Percentiles rank a stretch among this genome's conserved stretches.
These are phyloP conservation scores for Biston stratarius DNA, from an alignment of 2,888 invertebrate species.

Conservation along the genomic window DNA sequence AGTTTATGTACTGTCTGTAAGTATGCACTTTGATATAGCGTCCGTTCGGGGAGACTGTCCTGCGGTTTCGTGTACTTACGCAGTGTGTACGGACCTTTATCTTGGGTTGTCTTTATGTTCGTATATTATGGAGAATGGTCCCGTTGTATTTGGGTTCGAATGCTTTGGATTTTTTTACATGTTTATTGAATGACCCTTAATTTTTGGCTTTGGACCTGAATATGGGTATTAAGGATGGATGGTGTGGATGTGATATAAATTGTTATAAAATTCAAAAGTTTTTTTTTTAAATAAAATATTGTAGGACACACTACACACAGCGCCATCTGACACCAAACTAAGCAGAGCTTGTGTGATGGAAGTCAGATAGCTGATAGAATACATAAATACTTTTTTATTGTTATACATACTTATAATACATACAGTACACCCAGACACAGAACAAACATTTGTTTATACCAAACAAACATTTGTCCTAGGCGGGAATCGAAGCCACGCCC, in stretches of 20 bases:
- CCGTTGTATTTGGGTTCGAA: slow-evolving; percentile 29
- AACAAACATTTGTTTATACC: too few relatives aligned
- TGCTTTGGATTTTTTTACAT: slow-evolving; percentile 30
- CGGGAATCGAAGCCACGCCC: too few relatives aligned
- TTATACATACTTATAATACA: too few relatives aligned
- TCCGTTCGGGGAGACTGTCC: slow-evolving; percentile 29
- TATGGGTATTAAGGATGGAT: slow-evolving; percentile 2
- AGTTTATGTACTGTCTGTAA: slow-evolving; percentile 18
- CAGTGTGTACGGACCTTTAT: slow-evolving; percentile 35
- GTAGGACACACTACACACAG: too few relatives aligned
- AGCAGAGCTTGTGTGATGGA: too few relatives aligned
- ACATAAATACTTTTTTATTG: too few relatives aligned
- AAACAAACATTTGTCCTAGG: too few relatives aligned
- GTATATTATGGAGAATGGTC: slow-evolving; percentile 26
- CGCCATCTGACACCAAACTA: too few relatives aligned
- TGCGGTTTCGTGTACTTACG: slow-evolving; percentile 37
- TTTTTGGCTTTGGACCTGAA: slow-evolving; percentile 19
- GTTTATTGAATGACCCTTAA: slow-evolving; percentile 34
- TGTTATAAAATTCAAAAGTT: background rate
- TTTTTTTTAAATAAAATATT: background rate
- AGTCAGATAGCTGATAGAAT: too few relatives aligned
- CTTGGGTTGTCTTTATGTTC: slow-evolving; percentile 34
- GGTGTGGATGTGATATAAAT: background rate
- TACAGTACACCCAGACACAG: too few relatives aligned
- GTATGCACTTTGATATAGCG: slow-evolving; percentile 16